Percentiles rank a stretch among this genome's conserved stretches.
These are phyloP conservation scores for Pterocles gutturalis DNA, from an alignment of 2,113 vertebrate species.

Conservation along the genomic window DNA sequence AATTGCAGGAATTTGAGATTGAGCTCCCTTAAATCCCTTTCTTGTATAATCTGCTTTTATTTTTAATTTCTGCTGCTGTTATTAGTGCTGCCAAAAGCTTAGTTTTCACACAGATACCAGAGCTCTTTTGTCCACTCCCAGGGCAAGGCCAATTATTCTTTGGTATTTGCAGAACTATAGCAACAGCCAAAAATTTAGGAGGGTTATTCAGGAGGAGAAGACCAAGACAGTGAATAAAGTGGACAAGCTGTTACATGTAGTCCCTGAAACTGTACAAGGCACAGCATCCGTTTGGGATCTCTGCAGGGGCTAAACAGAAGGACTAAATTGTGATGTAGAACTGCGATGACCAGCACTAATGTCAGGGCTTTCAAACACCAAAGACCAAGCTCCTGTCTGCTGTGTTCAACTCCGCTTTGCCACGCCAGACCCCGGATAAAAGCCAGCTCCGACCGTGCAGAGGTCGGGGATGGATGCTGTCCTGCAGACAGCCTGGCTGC, in stretches of 20 bases:
- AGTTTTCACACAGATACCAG: background rate
- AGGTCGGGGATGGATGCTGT: background rate
- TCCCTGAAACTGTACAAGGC: background rate
- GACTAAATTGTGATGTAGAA: background rate
- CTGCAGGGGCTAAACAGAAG: background rate
- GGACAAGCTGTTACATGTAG: background rate
- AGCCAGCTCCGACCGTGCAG: background rate
- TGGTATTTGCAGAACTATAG: background rate
- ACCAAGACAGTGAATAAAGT: background rate
- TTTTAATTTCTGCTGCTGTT: background rate
- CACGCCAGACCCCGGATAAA: background rate
- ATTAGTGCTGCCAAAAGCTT: background rate
- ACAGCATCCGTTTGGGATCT: background rate
- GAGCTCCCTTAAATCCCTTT: background rate
- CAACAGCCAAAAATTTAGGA: background rate
- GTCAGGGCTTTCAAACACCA: background rate
- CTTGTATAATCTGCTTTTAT: background rate
- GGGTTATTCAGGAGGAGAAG: background rate
- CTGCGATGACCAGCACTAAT: accelerated
- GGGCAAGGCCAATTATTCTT: background rate
- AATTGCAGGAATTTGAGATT: background rate
- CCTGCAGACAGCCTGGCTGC: background rate
- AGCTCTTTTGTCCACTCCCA: background rate
- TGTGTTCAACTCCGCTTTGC: background rate
- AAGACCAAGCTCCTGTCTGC: background rate